Base-by-base conservation (phyloP, 2,888 invertebrate species). In the Ochropleura plecta region DNA sequence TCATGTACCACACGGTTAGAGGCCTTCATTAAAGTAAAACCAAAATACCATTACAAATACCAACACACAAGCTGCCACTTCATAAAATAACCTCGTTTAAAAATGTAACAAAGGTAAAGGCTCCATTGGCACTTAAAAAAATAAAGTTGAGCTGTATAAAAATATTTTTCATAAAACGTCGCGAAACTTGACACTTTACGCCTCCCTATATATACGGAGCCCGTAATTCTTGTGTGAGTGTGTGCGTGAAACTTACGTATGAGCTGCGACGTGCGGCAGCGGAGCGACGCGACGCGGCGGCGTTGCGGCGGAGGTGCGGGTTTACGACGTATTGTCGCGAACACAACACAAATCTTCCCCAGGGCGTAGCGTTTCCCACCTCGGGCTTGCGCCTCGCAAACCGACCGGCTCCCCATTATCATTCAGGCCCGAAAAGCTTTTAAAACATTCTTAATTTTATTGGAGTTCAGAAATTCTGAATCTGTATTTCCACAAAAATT, bases 361-460 rank as follows among this genome's bases (percentile, higher is more conserved):
- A 71, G 79, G 86, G 86, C 87, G 83, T 86, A 86, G 83, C 85
- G 84, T 86, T 83, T 84, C 88, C 81, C 87, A 86, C 82, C 79
- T 81, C 78, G 73, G 78, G 76, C 76, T 79, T 76, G 63, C 78
- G 64, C 72, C 81, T 68, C 69, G 73, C 79, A 18, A 70, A 68
- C 73, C 67, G 59, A 71, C 73, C 76, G 67, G 44, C 76, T 73
- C 79, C 86, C 88, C 86, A 90, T 90, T 92, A 91, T 88, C 89
- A 90, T 91, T 89, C 89, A 86, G 81, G 81, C 85, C 84, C 86
- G 83, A 90, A 93, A 91, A 89, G 88, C 90, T 91, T 91, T 89
- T 90, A 83, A 91, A 91, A 89, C 86, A 90, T 90, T 88, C 84
- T 81, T 89, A 91, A 92, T 91, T 91, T 90, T 90, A 91, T 90